Percentiles rank a stretch among this genome's conserved stretches.
These are phyloP conservation scores for Varanus komodoensis DNA, from an alignment of 2,113 vertebrate species.

Conservation along the genomic window DNA sequence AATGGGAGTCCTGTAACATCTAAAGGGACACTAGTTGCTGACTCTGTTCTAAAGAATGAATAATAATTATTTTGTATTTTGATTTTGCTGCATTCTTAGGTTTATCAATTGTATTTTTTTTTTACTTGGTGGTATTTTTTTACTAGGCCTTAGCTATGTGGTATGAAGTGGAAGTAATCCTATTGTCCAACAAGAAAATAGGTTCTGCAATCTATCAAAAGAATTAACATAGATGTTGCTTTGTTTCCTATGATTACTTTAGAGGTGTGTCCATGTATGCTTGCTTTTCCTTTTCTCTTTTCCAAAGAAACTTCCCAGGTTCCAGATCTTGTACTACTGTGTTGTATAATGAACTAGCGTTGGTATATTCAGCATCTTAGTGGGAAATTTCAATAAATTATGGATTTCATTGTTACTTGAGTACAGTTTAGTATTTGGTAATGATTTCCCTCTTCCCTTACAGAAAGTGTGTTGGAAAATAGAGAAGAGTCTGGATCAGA, in stretches of 20 bases:
- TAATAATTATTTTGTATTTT: not conserved
- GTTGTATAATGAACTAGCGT: not conserved
- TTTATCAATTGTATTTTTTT: not conserved
- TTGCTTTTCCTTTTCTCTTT: not conserved
- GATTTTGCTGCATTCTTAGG: not conserved
- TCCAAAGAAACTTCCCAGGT: not conserved
- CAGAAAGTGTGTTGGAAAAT: slow-evolving; percentile 77
- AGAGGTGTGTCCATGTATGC: not conserved
- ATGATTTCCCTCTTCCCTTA: slow-evolving; percentile 26
- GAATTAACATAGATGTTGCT: not conserved
- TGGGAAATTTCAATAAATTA: not conserved
- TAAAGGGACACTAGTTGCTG: too few species aligned
- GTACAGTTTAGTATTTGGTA: not conserved
- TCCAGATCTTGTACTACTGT: not conserved
- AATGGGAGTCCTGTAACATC: too few species aligned
- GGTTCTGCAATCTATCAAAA: not conserved
- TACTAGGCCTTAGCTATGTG: not conserved
- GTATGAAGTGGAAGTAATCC: not conserved
- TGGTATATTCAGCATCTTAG: not conserved
- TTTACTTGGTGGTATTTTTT: not conserved
- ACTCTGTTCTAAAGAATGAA: not conserved
- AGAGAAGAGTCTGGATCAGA: slow-evolving; percentile 75
- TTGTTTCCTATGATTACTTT: not conserved
- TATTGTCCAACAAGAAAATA: not conserved
- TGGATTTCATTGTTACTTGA: not conserved